Conservation (phyloP, 2,797 vertebrate species). For the Danio choprae region DNA sequence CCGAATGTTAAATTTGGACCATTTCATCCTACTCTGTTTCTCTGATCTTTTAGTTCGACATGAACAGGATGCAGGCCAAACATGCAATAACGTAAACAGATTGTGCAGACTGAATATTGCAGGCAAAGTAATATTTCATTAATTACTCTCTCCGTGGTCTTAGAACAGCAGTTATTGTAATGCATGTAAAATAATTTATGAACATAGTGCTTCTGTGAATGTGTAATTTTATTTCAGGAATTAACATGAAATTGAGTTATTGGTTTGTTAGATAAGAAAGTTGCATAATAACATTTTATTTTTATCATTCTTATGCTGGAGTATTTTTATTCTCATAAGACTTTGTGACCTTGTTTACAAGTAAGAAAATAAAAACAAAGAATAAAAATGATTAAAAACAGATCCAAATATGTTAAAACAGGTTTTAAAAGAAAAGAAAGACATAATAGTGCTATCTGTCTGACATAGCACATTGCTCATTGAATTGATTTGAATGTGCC, state of each 20-base stretch:
- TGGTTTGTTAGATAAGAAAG: neutral
- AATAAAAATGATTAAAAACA: too few relatives aligned
- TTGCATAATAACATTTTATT: constrained; percentile 17
- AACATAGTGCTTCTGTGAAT: neutral
- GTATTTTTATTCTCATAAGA: neutral
- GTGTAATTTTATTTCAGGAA: constrained; percentile 4
- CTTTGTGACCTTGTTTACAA: too few relatives aligned
- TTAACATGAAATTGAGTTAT: neutral
- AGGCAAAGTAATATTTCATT: neutral
- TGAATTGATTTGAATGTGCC: too few relatives aligned
- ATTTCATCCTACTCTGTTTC: constrained; percentile 13
- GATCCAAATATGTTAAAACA: too few relatives aligned
- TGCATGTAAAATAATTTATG: constrained; percentile 4
- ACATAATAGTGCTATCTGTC: too few relatives aligned
- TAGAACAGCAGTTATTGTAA: constrained; percentile 4
- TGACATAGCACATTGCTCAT: too few relatives aligned
- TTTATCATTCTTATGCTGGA: neutral
- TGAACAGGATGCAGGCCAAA: constrained; percentile 12
- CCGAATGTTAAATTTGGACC: neutral
- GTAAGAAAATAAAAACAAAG: too few relatives aligned
- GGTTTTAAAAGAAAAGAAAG: too few relatives aligned
- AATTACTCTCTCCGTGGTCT: neutral
- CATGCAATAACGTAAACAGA: constrained; percentile 26
- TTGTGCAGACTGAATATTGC: constrained; percentile 30
- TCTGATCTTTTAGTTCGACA: constrained; percentile 29